Evolutionary conservation across 2,888 invertebrate species (phyloP).

Genomic region (Dicycla oo): DNA sequence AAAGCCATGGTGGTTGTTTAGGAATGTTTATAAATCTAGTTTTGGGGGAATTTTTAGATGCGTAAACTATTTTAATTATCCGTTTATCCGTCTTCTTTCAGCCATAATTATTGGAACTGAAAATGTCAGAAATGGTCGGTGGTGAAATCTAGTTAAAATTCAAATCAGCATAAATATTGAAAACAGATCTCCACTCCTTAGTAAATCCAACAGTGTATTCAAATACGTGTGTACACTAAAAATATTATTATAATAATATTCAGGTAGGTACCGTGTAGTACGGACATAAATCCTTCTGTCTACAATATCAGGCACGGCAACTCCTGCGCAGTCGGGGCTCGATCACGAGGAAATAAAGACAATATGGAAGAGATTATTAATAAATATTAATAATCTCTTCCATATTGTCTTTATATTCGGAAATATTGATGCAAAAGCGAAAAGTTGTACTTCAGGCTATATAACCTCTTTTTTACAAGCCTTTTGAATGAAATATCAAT

Average conservation of each 20-base stretch:
- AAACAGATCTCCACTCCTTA: slow-evolving; percentile 24
- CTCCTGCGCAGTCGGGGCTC: slow-evolving; percentile 75
- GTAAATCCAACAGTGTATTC: slow-evolving; percentile 31
- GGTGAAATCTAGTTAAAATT: no score
- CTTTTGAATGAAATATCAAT: slow-evolving; percentile 19
- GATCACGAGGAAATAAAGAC: slow-evolving; percentile 63
- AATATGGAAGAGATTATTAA: slow-evolving; percentile 64
- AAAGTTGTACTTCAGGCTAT: slow-evolving; percentile 22
- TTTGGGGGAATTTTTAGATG: neutral
- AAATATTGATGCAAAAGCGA: slow-evolving; percentile 28
- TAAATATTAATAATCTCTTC: no score
- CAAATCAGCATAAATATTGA: slow-evolving; percentile 6
- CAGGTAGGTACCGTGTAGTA: slow-evolving; percentile 69
- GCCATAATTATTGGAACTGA: neutral
- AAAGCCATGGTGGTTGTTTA: neutral
- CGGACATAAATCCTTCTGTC: slow-evolving; percentile 73
- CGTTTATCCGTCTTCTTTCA: neutral
- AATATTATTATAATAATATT: slow-evolving; percentile 72
- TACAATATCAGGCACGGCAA: slow-evolving; percentile 70
- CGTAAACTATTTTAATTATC: no score
- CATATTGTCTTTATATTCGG: slow-evolving; percentile 38
- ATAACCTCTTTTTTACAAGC: neutral
- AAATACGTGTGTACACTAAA: slow-evolving; percentile 57
- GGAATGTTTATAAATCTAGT: neutral
- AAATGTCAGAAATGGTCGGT: neutral